Percentiles rank a stretch among this genome's conserved stretches.
Evolutionary conservation across 2,888 invertebrate species (phyloP).

Genomic region (Himalopsyche japonica): DNA sequence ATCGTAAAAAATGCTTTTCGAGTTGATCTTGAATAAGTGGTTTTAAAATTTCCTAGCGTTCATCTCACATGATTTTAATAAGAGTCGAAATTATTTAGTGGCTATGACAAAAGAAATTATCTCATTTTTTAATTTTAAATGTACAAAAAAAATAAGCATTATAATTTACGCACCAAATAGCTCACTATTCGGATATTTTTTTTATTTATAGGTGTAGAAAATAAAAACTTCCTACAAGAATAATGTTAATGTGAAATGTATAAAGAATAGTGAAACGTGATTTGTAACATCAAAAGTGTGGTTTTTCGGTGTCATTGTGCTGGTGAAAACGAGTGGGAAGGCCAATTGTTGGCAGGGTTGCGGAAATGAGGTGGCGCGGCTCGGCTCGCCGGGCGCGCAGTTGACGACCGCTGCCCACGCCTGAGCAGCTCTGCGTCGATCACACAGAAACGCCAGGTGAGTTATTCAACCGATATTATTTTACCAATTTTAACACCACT

Average conservation of each 20-base stretch:
- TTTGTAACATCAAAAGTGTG: neutral
- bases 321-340: neutral
- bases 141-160: no score
- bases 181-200: no score
- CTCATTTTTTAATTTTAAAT: no score
- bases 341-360: neutral
- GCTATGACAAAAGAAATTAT: no score
- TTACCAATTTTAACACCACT: neutral
- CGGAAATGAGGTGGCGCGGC: neutral
- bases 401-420: conserved; percentile 1
- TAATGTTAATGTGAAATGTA: neutral
- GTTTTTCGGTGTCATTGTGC: neutral
- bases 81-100: no score
- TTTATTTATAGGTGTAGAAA: no score
- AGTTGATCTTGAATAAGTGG: no score
- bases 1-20: no score
- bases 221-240: no score
- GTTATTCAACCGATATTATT: neutral
- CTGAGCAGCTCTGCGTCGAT: conserved; percentile 1
- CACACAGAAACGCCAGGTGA: conserved; percentile 1
- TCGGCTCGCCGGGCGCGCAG: neutral
- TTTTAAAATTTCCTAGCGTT: no score
- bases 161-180: no score
- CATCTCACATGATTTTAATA: no score
- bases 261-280: neutral